Percentiles rank a stretch among this genome's conserved stretches.
These are phyloP conservation scores for Monopterus albus DNA, from an alignment of 2,113 vertebrate genomes.

Conservation along the genomic window DNA sequence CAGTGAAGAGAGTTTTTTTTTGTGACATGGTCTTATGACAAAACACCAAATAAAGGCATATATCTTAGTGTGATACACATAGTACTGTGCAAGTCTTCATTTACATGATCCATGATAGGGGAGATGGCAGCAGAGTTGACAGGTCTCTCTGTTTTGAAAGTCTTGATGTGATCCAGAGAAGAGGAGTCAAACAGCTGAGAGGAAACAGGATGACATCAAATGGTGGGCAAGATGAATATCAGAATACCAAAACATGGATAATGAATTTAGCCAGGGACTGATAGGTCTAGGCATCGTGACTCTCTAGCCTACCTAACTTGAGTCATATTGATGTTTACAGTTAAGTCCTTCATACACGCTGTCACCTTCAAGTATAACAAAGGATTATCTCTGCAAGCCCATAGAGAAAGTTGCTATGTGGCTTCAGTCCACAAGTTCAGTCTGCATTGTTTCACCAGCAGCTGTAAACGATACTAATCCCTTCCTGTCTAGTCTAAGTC, in stretches of 20 bases:
- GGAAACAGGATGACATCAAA: neutral
- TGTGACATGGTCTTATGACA: neutral
- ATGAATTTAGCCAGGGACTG: neutral
- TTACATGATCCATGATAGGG: conserved; percentile 95
- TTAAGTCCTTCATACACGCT: no score
- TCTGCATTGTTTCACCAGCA: no score
- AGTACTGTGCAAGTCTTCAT: conserved; percentile 25
- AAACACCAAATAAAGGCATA: neutral
- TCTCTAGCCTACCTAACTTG: no score
- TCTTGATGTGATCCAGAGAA: conserved; percentile 91
- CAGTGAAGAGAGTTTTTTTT: neutral
- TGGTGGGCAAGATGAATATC: neutral
- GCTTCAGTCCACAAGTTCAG: no score
- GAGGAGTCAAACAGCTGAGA: conserved; percentile 91
- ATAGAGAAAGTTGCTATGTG: no score
- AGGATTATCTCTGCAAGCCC: no score
- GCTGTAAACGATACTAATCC: no score
- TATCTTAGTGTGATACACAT: neutral
- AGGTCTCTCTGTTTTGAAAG: conserved; percentile 93
- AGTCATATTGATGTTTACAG: no score
- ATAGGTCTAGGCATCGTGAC: no score
- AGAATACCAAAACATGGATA: neutral
- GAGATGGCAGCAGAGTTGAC: conserved; percentile 98
- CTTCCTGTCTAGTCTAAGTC: no score
- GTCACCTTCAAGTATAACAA: no score